These are phyloP conservation scores for Salvelinus alpinus DNA, from an alignment of 2,113 vertebrate species.

Conservation along the genomic window DNA sequence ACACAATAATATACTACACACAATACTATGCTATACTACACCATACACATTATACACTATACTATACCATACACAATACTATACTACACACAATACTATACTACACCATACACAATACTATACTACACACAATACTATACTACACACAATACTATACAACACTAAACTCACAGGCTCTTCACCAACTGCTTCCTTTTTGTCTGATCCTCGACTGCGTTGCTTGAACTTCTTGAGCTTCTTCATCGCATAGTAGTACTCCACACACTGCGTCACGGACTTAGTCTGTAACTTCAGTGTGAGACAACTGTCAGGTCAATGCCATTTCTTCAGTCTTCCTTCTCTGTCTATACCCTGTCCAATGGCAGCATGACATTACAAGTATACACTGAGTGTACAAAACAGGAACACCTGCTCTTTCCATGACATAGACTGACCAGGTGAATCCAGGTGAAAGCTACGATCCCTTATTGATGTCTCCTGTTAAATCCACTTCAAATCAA, in stretches of 20 bases:
- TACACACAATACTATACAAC: not conserved
- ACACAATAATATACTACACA: too few species aligned
- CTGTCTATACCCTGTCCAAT: not conserved
- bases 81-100: too few species aligned
- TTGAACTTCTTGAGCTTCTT: constrained; percentile 73
- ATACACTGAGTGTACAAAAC: too few species aligned
- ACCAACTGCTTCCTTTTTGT: constrained; percentile 11
- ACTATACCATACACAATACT: too few species aligned
- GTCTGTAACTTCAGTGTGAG: constrained; percentile 65
- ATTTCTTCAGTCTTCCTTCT: not conserved
- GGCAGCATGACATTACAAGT: constrained; percentile 1
- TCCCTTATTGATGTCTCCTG: too few species aligned
- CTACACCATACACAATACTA: not conserved
- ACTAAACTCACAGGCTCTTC: constrained; percentile 19
- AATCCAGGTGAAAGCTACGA: too few species aligned
- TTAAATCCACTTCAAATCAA: too few species aligned
- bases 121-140: not conserved
- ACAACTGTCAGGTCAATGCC: not conserved
- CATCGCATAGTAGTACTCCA: constrained; percentile 80
- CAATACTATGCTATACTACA: too few species aligned
- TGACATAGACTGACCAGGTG: too few species aligned
- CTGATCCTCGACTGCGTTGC: constrained; percentile 6
- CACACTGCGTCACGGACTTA: constrained; percentile 77
- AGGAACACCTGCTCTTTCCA: too few species aligned
- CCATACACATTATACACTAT: not conserved